Base-by-base conservation (phyloP, 2,797 vertebrate genomes). In the Antennarius maculatus region DNA sequence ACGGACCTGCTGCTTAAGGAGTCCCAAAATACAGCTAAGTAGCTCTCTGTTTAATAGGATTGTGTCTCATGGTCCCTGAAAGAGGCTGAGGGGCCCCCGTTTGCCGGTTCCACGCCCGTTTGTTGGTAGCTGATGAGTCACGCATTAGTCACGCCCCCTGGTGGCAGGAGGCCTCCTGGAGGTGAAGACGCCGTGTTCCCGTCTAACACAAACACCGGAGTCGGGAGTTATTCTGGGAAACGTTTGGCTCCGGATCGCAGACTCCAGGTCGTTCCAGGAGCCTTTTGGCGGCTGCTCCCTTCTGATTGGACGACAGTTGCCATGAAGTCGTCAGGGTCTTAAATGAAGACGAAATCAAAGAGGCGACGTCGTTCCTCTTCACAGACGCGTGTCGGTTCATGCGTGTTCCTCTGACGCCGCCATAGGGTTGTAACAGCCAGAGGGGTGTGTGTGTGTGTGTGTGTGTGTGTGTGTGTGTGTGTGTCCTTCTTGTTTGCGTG, bases 401-500 rank as follows among this genome's bases (percentile, higher is more conserved):
- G 23, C 23, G 23, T 23, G 23, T 1, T 23, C 23, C 23, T 23
- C 51, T 37, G 17, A 10, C 29, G 34, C 28, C 54, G 17, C 34
- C 48, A n/a, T 39, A 6, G 18, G 34, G 17, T 65, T 47, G 45
- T 8, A 16, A 50, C 61, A 63, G 46, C 18, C 28, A 50, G 45
- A 13, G 9, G 57, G 31, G 28, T 70, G 58, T 75, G 7, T 41
- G 34, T 18, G 52, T 18, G 29, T 50, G 11, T 31, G 18, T 53
- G 17, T 48, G 59, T 42, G 52, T 51, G 67, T 51, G 52, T 41
- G 55, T 47, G 48, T 34, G 64, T 71, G n/a, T n/a, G n/a, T n/a
- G n/a, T n/a, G n/a, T n/a, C n/a, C n/a, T n/a, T 83, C 74, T 82
- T 76, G 83, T 85, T 85, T 84, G 71, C 50, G 77, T 71, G 82